Percentiles rank a stretch among this genome's conserved stretches.
These are phyloP conservation scores for Drosophila pseudotakahashii DNA, from an alignment of 2,888 invertebrate genomes.

Conservation along the genomic window DNA sequence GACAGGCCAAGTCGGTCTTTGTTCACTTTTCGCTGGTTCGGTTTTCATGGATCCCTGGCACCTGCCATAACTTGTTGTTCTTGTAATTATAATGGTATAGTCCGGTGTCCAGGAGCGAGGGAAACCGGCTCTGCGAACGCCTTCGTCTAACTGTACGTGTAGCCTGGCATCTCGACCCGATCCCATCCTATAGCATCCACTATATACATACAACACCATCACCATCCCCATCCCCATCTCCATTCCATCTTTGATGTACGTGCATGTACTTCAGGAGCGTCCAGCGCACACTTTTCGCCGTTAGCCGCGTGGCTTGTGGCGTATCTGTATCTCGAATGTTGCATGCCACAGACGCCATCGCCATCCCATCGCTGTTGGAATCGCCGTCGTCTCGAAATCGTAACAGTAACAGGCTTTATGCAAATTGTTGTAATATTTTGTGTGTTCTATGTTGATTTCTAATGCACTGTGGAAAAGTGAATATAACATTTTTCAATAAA, in stretches of 20 bases:
- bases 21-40: constrained; percentile 43
- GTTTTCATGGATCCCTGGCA: constrained; percentile 43
- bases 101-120: constrained; percentile 33
- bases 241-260: constrained; percentile 48
- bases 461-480: constrained; percentile 10
- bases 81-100: constrained; percentile 65
- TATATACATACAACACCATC: constrained; percentile 4
- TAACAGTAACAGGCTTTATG: constrained; percentile 77
- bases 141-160: constrained; percentile 61
- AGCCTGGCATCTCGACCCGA: constrained; percentile 43
- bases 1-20: constrained; percentile 29
- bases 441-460: constrained; percentile 40
- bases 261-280: constrained; percentile 42
- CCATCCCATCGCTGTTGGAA: constrained; percentile 46
- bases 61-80: constrained; percentile 67
- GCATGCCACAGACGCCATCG: constrained; percentile 55
- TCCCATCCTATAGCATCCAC: constrained; percentile 15
- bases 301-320: constrained; percentile 65
- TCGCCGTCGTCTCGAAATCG: constrained; percentile 58
- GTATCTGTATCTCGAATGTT: constrained; percentile 71
- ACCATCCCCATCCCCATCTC: constrained; percentile 31
- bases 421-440: constrained; percentile 77
- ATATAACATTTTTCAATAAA: too few species aligned
- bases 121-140: constrained; percentile 55
- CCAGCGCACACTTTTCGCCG: constrained; percentile 67